Evolutionary conservation across 2,797 vertebrate species (phyloP), one percentile per base, ranked within the genome.

Genomic region (Novumbra hubbsi): DNA sequence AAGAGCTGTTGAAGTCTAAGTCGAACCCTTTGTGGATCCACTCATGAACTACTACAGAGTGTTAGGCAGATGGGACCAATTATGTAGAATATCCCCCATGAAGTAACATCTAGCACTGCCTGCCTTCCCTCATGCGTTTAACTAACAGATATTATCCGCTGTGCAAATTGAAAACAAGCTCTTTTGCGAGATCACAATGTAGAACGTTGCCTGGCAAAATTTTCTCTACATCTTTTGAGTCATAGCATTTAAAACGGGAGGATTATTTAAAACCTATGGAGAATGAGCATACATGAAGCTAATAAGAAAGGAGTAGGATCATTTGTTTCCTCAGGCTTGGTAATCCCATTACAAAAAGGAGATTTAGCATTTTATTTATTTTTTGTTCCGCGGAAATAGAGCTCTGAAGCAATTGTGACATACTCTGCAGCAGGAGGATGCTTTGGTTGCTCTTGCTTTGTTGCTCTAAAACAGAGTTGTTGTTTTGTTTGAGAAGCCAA

Each of bases 351-450:
- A 68, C 45, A 83, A 60, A 34, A 45, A 81, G 76, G 66, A 78
- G 73, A 24, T 48, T 24, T 70, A 16, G 66, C 67, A 30, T 52
- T 50, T 55, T 24, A 11, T 24, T 65, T 50, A 14, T 69, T 28
- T 50, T 66, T 50, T 16, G 16, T 4, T 68, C 34, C 4, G 21
- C 57, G 15, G 50, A 63, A n/a, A 48, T 6, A 24, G 72, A 7
- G 49, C 68, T 80, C 76, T 72, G 9, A 84, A 83, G 77, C 85
- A 81, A 88, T 84, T 74, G 74, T 72, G 80, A 78, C 81, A 79
- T 67, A 67, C 38, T 79, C 73, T 74, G 70, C 81, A 74, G 68
- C 78, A 67, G 50, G 73, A n/a, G 76, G 70, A 63, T 64, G 17
- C 4, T 27, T 57, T 57, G 62, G 75, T 48, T 48, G 73, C 77